Conservation (phyloP, 2,113 vertebrate genomes). For the Ondatra zibethicus region DNA sequence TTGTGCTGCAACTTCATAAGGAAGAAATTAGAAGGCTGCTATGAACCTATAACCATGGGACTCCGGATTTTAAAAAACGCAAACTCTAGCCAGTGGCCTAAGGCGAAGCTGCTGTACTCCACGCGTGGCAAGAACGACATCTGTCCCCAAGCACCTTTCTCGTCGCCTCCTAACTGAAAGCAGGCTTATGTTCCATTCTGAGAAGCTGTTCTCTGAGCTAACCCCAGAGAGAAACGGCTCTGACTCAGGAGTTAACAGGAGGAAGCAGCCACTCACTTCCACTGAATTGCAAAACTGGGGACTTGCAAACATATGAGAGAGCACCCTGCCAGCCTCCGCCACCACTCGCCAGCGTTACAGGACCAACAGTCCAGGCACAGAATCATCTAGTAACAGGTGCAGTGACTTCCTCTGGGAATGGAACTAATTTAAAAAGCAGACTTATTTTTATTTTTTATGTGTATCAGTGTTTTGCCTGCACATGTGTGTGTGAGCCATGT, state of each 20-base stretch:
- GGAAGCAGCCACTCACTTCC: background rate
- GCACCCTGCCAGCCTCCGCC: no score
- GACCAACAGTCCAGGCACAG: background rate
- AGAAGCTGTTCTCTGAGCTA: background rate
- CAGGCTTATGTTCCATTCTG: background rate
- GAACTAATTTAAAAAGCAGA: background rate
- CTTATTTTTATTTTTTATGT: background rate
- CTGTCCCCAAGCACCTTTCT: background rate
- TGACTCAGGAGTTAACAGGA: background rate
- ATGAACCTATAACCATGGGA: background rate
- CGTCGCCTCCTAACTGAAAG: background rate
- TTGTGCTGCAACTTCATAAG: background rate
- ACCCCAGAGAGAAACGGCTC: background rate
- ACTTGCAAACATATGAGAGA: background rate
- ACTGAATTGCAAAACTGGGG: background rate
- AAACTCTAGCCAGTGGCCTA: background rate
- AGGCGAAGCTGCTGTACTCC: background rate
- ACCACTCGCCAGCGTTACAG: background rate
- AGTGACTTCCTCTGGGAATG: background rate
- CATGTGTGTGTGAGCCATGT: background rate
- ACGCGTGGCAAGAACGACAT: background rate
- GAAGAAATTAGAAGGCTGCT: conserved; percentile 14
- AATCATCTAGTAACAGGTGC: background rate
- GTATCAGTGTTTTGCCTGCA: background rate
- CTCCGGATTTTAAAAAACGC: background rate